phyloP scores from a whole-genome alignment of 1,140 invertebrate genomes.

The Helicoverpa zea region DNA sequence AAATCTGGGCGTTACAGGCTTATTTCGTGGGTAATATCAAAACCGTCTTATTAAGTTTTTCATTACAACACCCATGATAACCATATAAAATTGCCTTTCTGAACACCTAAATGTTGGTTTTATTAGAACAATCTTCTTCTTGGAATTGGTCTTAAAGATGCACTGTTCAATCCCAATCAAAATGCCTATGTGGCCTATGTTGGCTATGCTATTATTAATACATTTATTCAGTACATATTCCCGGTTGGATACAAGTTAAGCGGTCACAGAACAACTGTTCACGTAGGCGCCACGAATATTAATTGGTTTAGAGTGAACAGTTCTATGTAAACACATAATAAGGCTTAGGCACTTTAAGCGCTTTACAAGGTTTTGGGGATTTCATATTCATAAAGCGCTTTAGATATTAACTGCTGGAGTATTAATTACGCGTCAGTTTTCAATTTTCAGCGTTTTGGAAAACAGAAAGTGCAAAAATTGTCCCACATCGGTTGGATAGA shows the following conservation, averaged over 20 bases:
- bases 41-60: too few species aligned
- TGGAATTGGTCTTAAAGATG: too few species aligned
- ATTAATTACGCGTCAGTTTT: too few species aligned
- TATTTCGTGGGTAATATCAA: too few species aligned
- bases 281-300: slow-evolving; percentile 53
- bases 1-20: too few species aligned
- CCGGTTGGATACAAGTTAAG: slow-evolving; percentile 38
- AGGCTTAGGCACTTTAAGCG: slow-evolving; percentile 30
- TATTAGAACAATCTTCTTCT: too few species aligned
- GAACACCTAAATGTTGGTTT: too few species aligned
- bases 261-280: slow-evolving; percentile 49
- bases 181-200: background rate
- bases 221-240: slow-evolving; percentile 2
- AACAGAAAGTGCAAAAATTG: background rate
- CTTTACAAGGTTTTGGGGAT: slow-evolving; percentile 45
- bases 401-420: background rate
- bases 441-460: background rate
- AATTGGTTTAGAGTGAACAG: slow-evolving; percentile 60
- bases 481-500: too few species aligned
- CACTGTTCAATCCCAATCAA: background rate
- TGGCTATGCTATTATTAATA: background rate
- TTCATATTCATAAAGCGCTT: background rate
- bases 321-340: slow-evolving; percentile 24
- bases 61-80: too few species aligned
- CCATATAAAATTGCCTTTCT: too few species aligned